A percentile compares a stretch with the other conserved stretches of the same genome.
Evolutionary conservation across 1,140 invertebrate species (phyloP).

Genomic region (Geopemphigus sp.): DNA sequence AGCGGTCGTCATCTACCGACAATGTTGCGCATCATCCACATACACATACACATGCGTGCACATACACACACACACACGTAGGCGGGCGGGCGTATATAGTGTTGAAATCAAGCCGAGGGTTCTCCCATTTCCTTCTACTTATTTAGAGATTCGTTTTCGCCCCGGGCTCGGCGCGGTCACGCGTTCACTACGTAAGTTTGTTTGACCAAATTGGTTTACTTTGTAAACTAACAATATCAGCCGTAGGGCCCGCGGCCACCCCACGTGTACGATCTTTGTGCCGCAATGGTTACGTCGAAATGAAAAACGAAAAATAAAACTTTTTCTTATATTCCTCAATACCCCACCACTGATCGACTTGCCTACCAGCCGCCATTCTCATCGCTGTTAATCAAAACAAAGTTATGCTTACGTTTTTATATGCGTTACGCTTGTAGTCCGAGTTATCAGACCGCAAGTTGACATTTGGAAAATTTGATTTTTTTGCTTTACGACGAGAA

Average conservation of each 20-base stretch:
- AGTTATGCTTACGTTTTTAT: no score
- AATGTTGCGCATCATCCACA: conserved; percentile 2
- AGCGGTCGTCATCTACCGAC: conserved; percentile 1
- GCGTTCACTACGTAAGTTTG: conserved; percentile 32
- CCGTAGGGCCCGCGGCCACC: neutral
- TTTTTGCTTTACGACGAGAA: no score
- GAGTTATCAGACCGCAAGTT: no score
- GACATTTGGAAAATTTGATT: no score
- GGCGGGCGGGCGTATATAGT: neutral
- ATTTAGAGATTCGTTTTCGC: conserved; percentile 36
- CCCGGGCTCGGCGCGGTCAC: neutral
- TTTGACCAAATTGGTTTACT: conserved; percentile 47
- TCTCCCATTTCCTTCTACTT: conserved; percentile 42
- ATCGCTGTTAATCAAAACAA: no score
- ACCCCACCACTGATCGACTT: neutral
- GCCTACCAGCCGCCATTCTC: no score
- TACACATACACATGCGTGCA: neutral
- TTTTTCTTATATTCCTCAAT: conserved; percentile 7
- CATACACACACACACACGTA: no score
- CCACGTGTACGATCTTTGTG: neutral
- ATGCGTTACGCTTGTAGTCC: no score
- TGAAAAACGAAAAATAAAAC: conserved; percentile 5
- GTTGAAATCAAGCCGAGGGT: conserved; percentile 27
- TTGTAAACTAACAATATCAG: conserved; percentile 48
- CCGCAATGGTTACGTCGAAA: neutral